phyloP scores from a whole-genome alignment of 2,797 vertebrate species.

The Ctenopoma multispine region DNA sequence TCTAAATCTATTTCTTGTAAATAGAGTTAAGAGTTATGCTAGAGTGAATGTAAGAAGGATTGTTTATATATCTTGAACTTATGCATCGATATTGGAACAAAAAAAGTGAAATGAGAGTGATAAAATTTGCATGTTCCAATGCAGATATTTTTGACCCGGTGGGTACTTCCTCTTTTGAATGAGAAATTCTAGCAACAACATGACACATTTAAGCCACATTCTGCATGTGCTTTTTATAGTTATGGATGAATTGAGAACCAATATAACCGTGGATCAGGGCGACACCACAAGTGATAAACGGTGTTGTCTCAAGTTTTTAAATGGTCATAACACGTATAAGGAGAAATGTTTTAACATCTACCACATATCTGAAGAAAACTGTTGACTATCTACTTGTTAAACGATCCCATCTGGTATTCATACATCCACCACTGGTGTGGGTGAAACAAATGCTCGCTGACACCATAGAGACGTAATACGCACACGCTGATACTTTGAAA shows the following conservation, averaged over 20 bases:
- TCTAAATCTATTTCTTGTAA: not conserved
- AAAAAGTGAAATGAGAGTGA: conserved; percentile 83
- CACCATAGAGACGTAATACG: conserved; percentile 67
- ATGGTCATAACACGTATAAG: not conserved
- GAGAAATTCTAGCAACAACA: conserved; percentile 25
- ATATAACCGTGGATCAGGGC: not conserved
- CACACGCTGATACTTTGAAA: conserved; percentile 73
- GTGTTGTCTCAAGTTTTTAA: conserved; percentile 10
- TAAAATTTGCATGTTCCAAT: conserved; percentile 78
- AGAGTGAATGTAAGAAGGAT: not conserved
- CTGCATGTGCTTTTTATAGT: not conserved
- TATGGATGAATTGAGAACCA: not conserved
- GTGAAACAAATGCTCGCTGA: conserved; percentile 66
- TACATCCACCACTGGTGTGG: conserved; percentile 56
- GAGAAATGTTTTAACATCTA: not conserved
- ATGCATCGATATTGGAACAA: conserved; percentile 53
- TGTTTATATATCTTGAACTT: conserved; percentile 28
- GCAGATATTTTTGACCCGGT: conserved; percentile 75
- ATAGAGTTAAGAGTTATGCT: not conserved
- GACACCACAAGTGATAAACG: conserved; percentile 5
- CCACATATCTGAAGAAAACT: not conserved
- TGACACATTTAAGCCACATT: not conserved
- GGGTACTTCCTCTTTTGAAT: conserved; percentile 69
- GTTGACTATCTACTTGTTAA: conserved; percentile 28
- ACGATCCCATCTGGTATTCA: conserved; percentile 59